phyloP scores from a whole-genome alignment of 2,888 invertebrate species.

The Eupelmus urozonus region DNA sequence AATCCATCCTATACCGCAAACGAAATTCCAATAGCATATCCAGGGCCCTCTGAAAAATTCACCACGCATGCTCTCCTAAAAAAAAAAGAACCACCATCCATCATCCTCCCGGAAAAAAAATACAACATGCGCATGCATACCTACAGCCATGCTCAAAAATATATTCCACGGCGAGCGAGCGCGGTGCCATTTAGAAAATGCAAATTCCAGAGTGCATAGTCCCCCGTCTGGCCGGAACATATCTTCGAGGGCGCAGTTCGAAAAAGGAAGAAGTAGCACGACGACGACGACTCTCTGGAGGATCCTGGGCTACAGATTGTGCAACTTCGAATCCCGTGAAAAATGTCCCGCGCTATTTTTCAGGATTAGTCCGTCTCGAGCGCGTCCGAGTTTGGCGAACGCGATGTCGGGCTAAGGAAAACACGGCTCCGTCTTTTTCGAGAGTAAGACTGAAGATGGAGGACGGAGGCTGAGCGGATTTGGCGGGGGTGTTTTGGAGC shows the following conservation, averaged over 20 bases:
- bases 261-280: slow-evolving; percentile 19
- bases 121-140: background rate
- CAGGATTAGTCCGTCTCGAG: slow-evolving; percentile 68
- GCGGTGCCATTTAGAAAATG: slow-evolving; percentile 38
- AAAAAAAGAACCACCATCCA: background rate
- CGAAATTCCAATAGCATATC: no score
- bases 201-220: slow-evolving; percentile 43
- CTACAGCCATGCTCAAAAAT: background rate
- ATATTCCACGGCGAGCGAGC: background rate
- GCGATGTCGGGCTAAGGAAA: background rate
- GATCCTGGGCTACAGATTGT: slow-evolving; percentile 64
- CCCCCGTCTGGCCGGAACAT: background rate
- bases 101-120: background rate
- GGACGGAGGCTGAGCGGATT: background rate
- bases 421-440: background rate
- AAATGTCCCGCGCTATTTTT: slow-evolving; percentile 70
- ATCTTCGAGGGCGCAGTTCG: slow-evolving; percentile 26
- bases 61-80: no score
- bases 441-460: background rate
- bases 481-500: background rate
- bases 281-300: background rate
- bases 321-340: slow-evolving; percentile 70
- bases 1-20: no score
- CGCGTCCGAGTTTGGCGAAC: background rate
- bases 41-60: no score